Base-by-base conservation (phyloP, 2,888 invertebrate genomes). In the Choristoneura rosaceana region DNA sequence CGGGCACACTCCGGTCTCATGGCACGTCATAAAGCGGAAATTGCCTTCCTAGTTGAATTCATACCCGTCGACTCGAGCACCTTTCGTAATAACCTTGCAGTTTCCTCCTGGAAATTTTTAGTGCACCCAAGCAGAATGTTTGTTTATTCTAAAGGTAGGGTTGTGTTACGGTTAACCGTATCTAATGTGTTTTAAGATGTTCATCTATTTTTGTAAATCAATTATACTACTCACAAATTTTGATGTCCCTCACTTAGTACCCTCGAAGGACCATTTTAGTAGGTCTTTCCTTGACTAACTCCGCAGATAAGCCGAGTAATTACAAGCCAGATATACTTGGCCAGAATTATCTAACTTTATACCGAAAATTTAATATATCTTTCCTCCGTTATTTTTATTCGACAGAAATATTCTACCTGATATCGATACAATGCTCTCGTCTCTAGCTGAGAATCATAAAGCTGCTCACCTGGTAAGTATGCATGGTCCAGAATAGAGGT, bases 11-110 rank as follows among this genome's bases (percentile, higher is more conserved):
- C 80, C 80, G 78, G 76, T 75, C 79, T 84, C 84, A 82, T 84
- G 82, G 87, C 89, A 83, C 82, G 87, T 86, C 90, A 87, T 93
- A 93, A 92, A 91, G 87, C 83, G 88, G 84, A 89, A 91, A 92
- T 91, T 92, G 91, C 91, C 88, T 87, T 88, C 87, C 90, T 89
- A 90, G 89, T 91, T 90, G 90, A 92, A 91, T 93, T 90, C 91
- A 90, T 90, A 87, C 80, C 76, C 75, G 71, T 63, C 75, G 78
- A 76, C 81, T 83, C 83, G 78, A 79, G 78, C 81, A 84, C 86
- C 88, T 86, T 81, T 81, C 84, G 82, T 88, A 87, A 87, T 89
- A 90, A 88, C 83, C 85, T 86, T 81, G 84, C 83, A 84, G 86
- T 87, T 87, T 86, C 84, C 85, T 85, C 71, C 41, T 47, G 58